A percentile compares a stretch with the other conserved stretches of the same genome.
phyloP scores from a whole-genome alignment of 2,113 vertebrate genomes.

The Puffinus mauretanicus region DNA sequence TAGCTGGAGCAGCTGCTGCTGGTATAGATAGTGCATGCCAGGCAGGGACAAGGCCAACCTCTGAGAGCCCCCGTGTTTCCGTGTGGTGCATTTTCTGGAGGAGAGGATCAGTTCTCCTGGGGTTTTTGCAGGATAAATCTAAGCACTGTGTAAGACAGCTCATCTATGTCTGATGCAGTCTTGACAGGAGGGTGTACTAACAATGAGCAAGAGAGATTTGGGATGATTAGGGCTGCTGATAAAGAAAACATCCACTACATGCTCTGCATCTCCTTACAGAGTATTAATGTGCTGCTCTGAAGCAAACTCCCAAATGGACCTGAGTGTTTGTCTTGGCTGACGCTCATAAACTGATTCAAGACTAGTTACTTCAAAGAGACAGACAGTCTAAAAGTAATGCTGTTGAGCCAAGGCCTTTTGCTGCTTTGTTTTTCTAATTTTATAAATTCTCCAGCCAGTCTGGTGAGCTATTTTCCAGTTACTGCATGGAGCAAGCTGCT shows the following conservation, averaged over 20 bases:
- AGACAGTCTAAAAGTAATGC: background rate
- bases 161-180: background rate
- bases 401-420: conserved; percentile 30
- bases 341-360: background rate
- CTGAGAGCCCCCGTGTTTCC: background rate
- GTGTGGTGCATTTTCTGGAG: background rate
- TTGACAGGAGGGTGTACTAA: background rate
- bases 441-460: background rate
- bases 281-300: conserved; percentile 3
- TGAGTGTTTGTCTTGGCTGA: conserved; percentile 24
- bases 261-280: conserved; percentile 18
- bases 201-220: background rate
- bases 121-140: background rate
- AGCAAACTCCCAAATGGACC: background rate
- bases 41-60: background rate
- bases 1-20: background rate
- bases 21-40: background rate
- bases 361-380: conserved; percentile 12
- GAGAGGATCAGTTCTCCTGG: background rate
- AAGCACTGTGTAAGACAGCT: background rate
- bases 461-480: background rate
- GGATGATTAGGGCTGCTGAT: background rate
- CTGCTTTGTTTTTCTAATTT: conserved; percentile 50
- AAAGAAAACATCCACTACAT: background rate
- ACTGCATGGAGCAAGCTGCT: background rate